Evolutionary conservation across 2,797 vertebrate genomes (phyloP).

Genomic region (Sylvia borin): DNA sequence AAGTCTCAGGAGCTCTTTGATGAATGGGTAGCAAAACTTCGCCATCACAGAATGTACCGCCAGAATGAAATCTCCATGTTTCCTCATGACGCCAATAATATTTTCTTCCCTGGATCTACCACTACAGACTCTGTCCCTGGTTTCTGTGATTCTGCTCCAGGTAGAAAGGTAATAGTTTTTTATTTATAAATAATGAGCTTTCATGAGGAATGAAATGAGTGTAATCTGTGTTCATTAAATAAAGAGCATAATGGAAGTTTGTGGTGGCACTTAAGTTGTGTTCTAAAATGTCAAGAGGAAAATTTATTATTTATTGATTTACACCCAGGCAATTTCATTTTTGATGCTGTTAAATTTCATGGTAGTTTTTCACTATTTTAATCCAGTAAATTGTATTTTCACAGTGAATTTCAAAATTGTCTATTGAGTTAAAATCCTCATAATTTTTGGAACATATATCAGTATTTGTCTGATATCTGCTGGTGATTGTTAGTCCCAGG

Average conservation of each 20-base stretch:
- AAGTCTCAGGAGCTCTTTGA: slow-evolving; percentile 95
- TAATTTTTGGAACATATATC: neutral
- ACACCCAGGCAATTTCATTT: neutral
- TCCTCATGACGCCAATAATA: slow-evolving; percentile 83
- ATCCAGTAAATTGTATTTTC: neutral
- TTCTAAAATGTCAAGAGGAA: neutral
- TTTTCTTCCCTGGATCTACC: slow-evolving; percentile 83
- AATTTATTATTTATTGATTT: neutral
- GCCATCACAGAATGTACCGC: slow-evolving; percentile 93
- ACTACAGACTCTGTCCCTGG: slow-evolving; percentile 78
- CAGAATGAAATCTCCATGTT: slow-evolving; percentile 97
- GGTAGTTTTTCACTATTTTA: neutral
- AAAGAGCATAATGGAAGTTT: neutral
- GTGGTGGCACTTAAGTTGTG: neutral
- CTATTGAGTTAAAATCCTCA: neutral
- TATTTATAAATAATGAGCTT: neutral
- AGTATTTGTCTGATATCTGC: neutral
- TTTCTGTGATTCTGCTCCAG: slow-evolving; percentile 77
- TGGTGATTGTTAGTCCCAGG: neutral
- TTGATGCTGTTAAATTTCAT: neutral
- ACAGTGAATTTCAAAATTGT: neutral
- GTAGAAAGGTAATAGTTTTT: slow-evolving; percentile 82
- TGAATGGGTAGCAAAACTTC: slow-evolving; percentile 94
- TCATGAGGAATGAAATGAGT: neutral
- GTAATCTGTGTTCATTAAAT: neutral